These are phyloP conservation scores for Chelidonichthys spinosus DNA, from an alignment of 2,797 vertebrate species.

Conservation along the genomic window DNA sequence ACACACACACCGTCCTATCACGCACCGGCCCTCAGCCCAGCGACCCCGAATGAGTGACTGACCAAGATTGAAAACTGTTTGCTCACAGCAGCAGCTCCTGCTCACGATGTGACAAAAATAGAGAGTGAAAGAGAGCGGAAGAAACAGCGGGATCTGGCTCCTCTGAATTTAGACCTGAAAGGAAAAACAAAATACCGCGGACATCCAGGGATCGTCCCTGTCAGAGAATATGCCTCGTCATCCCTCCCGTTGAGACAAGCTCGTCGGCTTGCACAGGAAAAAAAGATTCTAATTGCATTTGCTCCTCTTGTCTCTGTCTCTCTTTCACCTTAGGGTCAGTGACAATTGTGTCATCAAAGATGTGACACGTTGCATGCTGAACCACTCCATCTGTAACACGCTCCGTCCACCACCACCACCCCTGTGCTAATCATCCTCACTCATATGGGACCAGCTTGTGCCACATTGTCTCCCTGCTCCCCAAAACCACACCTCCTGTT, in stretches of 20 bases:
- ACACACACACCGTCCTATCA: constrained; percentile 1
- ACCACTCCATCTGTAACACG: constrained; percentile 13
- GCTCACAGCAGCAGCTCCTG: constrained; percentile 37
- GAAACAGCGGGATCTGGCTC: constrained; percentile 37
- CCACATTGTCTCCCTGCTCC: constrained; percentile 34
- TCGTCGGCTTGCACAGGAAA: constrained; percentile 22
- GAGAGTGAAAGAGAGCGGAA: constrained; percentile 28
- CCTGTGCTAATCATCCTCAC: constrained; percentile 36
- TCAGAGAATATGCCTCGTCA: constrained; percentile 27
- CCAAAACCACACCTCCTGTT: constrained; percentile 25
- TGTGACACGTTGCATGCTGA: constrained; percentile 18
- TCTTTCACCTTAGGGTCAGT: constrained; percentile 24
- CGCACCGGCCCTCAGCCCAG: constrained; percentile 22
- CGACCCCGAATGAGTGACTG: constrained; percentile 41
- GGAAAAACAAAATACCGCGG: constrained; percentile 30
- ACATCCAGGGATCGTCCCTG: constrained; percentile 41
- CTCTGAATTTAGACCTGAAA: constrained; percentile 44
- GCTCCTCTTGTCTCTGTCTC: neutral
- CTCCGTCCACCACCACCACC: constrained; percentile 20
- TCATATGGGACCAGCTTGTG: constrained; percentile 41
- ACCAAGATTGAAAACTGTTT: constrained; percentile 47
- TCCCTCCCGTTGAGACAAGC: constrained; percentile 22
- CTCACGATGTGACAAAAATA: constrained; percentile 47
- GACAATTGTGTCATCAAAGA: constrained; percentile 32
- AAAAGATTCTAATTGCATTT: constrained; percentile 34